Percentiles rank a stretch among this genome's conserved stretches.
phyloP scores from a whole-genome alignment of 2,888 invertebrate genomes.

The Heterodera filipjevi region DNA sequence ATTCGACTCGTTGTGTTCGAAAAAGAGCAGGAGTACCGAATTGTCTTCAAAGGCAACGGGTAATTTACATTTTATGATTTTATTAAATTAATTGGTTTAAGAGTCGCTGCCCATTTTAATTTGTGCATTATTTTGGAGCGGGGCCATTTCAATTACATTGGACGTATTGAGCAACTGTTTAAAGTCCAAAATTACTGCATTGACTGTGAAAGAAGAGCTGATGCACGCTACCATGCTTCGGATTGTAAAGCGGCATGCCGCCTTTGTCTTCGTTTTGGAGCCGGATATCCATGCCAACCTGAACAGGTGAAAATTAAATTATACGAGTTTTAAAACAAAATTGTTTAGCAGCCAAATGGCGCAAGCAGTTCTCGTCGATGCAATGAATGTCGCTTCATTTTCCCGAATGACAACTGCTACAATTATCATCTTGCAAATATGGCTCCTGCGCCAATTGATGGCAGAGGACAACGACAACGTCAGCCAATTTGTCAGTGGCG shows the following conservation, averaged over 20 bases:
- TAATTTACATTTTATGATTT: background rate
- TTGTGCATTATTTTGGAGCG: background rate
- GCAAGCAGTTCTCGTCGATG: background rate
- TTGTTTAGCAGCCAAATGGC: no score
- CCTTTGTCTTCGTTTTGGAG: background rate
- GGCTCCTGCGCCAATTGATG: background rate
- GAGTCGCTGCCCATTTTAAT: background rate
- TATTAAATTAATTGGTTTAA: background rate
- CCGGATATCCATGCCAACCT: slow-evolving; percentile 5
- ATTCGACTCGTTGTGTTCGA: slow-evolving; percentile 10
- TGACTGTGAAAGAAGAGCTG: background rate
- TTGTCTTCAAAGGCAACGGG: slow-evolving; percentile 14
- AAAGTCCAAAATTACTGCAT: background rate
- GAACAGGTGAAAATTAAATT: background rate
- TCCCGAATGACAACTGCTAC: background rate
- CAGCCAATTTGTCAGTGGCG: slow-evolving; percentile 12
- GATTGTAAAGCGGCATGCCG: background rate
- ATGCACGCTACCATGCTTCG: background rate
- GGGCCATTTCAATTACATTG: background rate
- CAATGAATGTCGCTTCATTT: background rate
- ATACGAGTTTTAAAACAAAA: no score
- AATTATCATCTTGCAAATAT: slow-evolving; percentile 2
- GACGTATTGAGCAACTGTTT: background rate
- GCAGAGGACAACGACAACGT: background rate
- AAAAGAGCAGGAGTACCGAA: background rate